Evolutionary conservation across 2,888 invertebrate species (phyloP), one percentile per base, ranked within the genome.

Genomic region (Odontomyia ornata): DNA sequence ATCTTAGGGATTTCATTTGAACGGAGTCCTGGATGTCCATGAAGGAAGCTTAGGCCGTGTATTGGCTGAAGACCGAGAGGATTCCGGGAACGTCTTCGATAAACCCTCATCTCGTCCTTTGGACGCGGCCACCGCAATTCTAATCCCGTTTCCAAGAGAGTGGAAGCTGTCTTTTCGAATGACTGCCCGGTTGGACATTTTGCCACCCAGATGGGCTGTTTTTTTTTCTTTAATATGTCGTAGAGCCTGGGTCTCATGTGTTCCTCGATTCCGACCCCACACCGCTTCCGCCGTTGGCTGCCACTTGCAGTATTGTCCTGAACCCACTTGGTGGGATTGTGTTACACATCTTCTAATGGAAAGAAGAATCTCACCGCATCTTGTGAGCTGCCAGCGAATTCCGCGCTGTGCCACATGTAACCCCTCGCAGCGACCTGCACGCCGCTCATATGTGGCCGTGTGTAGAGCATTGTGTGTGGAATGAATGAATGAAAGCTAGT

Each of bases 401-500:
- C 47, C 69, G 46, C 27, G 69, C 69, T 69, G 23, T 25, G 25
- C 46, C 25, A 23, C 47, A 21, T 18, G 47, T 13, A 3, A 25
- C 60, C 60, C 52, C 69, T 18, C 46, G 46, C 27, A 1, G 67
- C 67, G 43, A 43, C 21, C 25, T 69, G 2, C 69, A 23, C 13
- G 18, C 69, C 46, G 2, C 23, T 47, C n/a, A 18, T 15, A 47
- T 69, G 36, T 65, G 65, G 65, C 65, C 15, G 36, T 65, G 27
- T 27, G 62, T 27, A 27, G 62, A 30, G 18, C 4, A 36, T n/a
- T 18, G 52, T n/a, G 64, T 47, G 56, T 72, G 56, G 56, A 72
- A 72, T 72, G 72, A 72, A 72, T 72, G 72, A 72, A 72, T 72
- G 72, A 57, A 72, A 52, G 72, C 71, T 71, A 25, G 56, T 72